Base-by-base conservation (phyloP, 2,888 invertebrate species). In the Andrena minutula region DNA sequence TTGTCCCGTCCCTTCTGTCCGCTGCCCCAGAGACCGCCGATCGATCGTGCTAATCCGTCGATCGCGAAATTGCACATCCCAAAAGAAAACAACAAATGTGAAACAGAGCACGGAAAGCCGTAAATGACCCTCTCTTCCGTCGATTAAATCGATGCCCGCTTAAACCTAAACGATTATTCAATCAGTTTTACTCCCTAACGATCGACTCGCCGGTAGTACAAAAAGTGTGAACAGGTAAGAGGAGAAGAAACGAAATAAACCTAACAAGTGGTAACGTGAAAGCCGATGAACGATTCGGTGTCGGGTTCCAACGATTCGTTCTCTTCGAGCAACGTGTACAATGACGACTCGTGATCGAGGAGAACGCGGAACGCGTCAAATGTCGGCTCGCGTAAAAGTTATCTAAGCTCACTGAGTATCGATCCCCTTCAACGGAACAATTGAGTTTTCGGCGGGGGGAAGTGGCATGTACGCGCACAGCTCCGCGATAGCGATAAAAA, bases 31-130 rank as follows among this genome's bases (percentile, higher is more conserved):
- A 32, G 20, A 26, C 20, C 66, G 63, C 10, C 49, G 16, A 75
- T 60, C 64, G 72, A 79, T 68, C 47, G 58, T 41, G 60, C 23
- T 23, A 23, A 26, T 26, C 47, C 64, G 26, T 68, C 60, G 68
- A 26, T 75, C 74, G 78, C 41, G 47, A 77, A 89, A 92, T 92
- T 92, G 92, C 92, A 92, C 92, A 90, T 89, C 88, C 92, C 92
- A 90, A 86, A 66, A 72, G 87, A 83, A 84, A 35, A 83, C 75
- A 32, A 58, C 64, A 60, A 49, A 78, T 28, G 28, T 53, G 58
- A 65, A 70, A 68, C 28, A 70, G 64, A 16, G 28, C 69, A 68
- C 60, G 20, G 53, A 53, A 28, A 64, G 65, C 79, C 75, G 28
- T 80, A 80, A 80, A 80, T 80, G 80, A 72, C 61, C 56, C 61